phyloP scores from a whole-genome alignment of 2,888 invertebrate species.

The Hydrotaea diabolus region DNA sequence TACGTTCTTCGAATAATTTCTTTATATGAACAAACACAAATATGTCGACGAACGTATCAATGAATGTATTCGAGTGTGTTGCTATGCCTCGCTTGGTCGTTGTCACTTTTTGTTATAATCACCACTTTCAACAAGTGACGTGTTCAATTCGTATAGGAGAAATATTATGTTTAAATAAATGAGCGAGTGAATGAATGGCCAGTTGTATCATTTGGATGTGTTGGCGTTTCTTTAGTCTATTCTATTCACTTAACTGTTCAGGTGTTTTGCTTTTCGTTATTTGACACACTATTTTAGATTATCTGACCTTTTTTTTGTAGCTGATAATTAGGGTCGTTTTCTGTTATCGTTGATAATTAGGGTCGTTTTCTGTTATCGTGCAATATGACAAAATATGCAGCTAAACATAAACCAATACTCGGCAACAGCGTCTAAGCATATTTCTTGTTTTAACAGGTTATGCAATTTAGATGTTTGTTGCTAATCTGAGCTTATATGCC shows the following conservation, averaged over 20 bases:
- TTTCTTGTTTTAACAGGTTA: background rate
- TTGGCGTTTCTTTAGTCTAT: slow-evolving; percentile 33
- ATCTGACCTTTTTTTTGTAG: background rate
- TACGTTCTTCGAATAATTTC: slow-evolving; percentile 21
- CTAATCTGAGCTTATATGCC: background rate
- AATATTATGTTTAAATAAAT: slow-evolving; percentile 3
- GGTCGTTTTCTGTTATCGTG: background rate
- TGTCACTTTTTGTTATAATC: slow-evolving; percentile 18
- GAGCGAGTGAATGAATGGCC: too few species aligned
- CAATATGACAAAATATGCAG: background rate
- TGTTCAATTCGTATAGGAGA: slow-evolving; percentile 51
- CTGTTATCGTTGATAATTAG: slow-evolving; percentile 2
- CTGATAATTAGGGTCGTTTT: slow-evolving; percentile 7
- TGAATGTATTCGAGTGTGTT: slow-evolving; percentile 26
- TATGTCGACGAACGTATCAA: background rate
- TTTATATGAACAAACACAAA: background rate
- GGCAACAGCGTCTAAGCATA: background rate
- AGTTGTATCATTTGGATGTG: slow-evolving; percentile 10
- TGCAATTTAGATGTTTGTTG: background rate
- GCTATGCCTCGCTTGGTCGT: background rate
- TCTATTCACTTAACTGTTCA: background rate
- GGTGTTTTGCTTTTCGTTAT: slow-evolving; percentile 2
- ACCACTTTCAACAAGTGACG: slow-evolving; percentile 44
- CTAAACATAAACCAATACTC: background rate
- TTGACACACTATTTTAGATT: background rate